Percentiles rank a stretch among this genome's conserved stretches.
phyloP scores from a whole-genome alignment of 2,888 invertebrate species.

The Apocheima hispidaria region DNA sequence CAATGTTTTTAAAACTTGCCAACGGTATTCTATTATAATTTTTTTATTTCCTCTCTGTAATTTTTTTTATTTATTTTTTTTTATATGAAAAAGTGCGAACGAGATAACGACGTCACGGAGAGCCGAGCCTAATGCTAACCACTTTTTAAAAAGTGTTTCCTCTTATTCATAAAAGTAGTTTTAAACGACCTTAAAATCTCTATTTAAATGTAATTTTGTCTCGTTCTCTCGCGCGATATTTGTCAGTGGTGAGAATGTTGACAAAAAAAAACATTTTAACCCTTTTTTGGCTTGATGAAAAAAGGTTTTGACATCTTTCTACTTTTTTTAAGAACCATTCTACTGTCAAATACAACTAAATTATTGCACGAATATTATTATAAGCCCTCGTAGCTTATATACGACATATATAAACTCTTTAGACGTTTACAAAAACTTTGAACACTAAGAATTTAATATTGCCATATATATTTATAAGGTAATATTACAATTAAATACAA shows the following conservation, averaged over 20 bases:
- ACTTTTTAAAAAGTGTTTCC: no score
- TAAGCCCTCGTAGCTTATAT: not conserved
- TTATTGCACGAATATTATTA: constrained; percentile 19
- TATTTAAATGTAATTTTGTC: not conserved
- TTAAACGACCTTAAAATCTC: no score
- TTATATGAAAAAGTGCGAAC: no score
- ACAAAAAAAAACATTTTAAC: not conserved
- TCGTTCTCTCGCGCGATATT: no score
- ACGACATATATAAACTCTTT: not conserved
- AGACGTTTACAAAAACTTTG: constrained; percentile 6
- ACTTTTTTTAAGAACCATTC: not conserved
- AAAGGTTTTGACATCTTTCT: not conserved
- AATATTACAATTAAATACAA: no score
- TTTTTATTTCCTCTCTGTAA: no score
- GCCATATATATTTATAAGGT: constrained; percentile 3
- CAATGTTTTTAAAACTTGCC: no score
- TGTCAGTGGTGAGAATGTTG: not conserved
- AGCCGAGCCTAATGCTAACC: no score
- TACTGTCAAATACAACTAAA: not conserved
- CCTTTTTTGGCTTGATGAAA: not conserved
- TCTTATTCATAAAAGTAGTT: no score
- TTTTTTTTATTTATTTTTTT: no score
- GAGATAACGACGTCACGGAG: no score
- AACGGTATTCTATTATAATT: no score
- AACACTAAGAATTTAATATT: constrained; percentile 5